These are phyloP conservation scores for Caligus rogercresseyi DNA, from an alignment of 1,140 invertebrate species.

Conservation along the genomic window DNA sequence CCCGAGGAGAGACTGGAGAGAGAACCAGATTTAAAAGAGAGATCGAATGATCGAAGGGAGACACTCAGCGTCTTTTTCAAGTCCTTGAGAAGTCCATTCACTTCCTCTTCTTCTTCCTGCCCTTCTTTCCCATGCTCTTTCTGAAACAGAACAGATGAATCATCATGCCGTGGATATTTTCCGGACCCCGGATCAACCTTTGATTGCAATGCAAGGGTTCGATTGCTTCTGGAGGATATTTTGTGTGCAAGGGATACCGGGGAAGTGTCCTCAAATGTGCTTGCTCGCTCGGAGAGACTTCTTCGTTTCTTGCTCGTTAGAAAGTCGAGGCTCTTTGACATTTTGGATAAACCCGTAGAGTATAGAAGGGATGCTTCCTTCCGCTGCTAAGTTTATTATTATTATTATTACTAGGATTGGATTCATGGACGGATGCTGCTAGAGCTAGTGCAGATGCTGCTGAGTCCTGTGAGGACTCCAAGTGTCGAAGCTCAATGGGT, in stretches of 20 bases:
- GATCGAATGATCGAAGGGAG: constrained; percentile 6
- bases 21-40: constrained; percentile 13
- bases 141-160: neutral
- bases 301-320: neutral
- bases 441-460: no score
- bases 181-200: no score
- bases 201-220: no score
- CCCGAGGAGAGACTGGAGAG: constrained; percentile 16
- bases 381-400: neutral
- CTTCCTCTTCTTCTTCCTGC: neutral
- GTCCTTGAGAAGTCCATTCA: neutral
- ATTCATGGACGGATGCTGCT: neutral
- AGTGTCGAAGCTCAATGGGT: constrained; percentile 18
- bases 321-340: neutral
- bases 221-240: no score
- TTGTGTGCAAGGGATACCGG: no score
- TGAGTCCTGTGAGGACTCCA: neutral
- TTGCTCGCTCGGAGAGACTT: neutral
- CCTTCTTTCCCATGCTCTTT: neutral
- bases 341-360: neutral
- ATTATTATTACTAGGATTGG: neutral
- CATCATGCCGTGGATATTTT: no score
- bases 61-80: constrained; percentile 5
- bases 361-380: neutral
- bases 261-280: neutral